A percentile compares a stretch with the other conserved stretches of the same genome.
phyloP scores from a whole-genome alignment of 2,113 vertebrate genomes.

The Etheostoma spectabile region DNA sequence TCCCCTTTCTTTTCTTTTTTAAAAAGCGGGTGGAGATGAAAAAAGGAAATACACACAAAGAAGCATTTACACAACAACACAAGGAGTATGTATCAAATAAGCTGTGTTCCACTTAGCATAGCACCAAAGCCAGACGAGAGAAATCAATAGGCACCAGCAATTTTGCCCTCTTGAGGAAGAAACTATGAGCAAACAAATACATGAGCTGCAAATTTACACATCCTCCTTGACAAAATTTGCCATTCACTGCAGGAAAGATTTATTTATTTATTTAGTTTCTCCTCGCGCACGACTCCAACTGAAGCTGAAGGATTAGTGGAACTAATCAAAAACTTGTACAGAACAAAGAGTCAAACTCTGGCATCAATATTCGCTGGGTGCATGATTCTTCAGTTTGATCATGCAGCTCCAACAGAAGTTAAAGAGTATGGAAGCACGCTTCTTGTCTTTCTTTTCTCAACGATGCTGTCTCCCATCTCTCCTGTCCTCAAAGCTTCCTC shows the following conservation, averaged over 20 bases:
- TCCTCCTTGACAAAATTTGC: constrained; percentile 7
- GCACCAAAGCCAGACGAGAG: constrained; percentile 46
- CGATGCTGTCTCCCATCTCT: background rate
- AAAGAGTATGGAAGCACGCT: constrained; percentile 12
- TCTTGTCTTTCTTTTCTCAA: constrained; percentile 9
- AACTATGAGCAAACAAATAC: constrained; percentile 65
- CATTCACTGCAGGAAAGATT: constrained; percentile 23
- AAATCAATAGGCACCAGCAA: constrained; percentile 58
- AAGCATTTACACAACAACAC: constrained; percentile 76
- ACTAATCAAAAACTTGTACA: constrained; percentile 52
- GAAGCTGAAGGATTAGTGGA: constrained; percentile 19
- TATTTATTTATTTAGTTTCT: constrained; percentile 25
- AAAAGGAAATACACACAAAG: constrained; percentile 67
- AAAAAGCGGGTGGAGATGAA: constrained; percentile 61
- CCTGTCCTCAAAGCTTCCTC: constrained; percentile 15
- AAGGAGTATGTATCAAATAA: constrained; percentile 74
- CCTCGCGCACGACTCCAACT: background rate
- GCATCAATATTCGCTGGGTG: constrained; percentile 49
- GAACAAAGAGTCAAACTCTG: constrained; percentile 20
- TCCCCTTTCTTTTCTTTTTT: constrained; percentile 16
- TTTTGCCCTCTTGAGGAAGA: constrained; percentile 62
- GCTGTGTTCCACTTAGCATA: constrained; percentile 67
- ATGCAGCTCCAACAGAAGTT: constrained; percentile 33
- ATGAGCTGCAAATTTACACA: constrained; percentile 36
- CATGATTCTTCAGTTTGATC: constrained; percentile 49